Conservation (phyloP, 2,888 invertebrate species). For the Drosophila rellima region DNA sequence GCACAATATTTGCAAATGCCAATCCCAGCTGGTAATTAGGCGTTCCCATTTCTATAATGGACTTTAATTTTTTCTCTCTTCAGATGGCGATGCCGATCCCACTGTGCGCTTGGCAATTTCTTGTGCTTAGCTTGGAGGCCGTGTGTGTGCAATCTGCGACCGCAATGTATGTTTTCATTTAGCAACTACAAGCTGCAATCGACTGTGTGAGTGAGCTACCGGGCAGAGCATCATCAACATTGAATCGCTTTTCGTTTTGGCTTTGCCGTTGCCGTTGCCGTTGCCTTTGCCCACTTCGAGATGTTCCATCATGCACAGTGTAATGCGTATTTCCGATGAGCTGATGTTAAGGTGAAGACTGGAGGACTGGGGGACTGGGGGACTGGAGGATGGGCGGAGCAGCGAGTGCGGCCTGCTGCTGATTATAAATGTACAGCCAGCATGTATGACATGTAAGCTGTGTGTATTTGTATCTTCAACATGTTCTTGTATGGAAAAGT, state of each 20-base stretch:
- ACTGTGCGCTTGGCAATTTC: conserved; percentile 60
- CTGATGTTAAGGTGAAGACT: conserved; percentile 10
- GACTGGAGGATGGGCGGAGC: not conserved
- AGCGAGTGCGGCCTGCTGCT: conserved; percentile 48
- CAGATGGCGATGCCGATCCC: conserved; percentile 9
- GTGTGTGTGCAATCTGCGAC: conserved; percentile 53
- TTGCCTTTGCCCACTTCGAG: conserved; percentile 58
- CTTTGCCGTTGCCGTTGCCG: conserved; percentile 33
- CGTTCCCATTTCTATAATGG: conserved; percentile 39
- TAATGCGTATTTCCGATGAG: conserved; percentile 53
- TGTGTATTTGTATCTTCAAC: conserved; percentile 22
- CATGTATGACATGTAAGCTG: conserved; percentile 76
- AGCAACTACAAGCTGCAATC: conserved; percentile 74
- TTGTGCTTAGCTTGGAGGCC: conserved; percentile 18
- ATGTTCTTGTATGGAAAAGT: conserved; percentile 6
- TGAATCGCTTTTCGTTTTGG: conserved; percentile 33
- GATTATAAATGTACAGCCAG: conserved; percentile 76
- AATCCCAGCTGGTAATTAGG: conserved; percentile 52
- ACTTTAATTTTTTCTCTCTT: conserved; percentile 26
- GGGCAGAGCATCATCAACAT: conserved; percentile 49
- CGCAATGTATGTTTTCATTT: conserved; percentile 79
- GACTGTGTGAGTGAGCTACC: conserved; percentile 54
- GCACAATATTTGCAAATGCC: conserved; percentile 41
- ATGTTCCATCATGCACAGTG: conserved; percentile 75
- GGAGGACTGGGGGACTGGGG: not conserved